phyloP scores from a whole-genome alignment of 1,140 invertebrate species.

The Drosophila jambulina region DNA sequence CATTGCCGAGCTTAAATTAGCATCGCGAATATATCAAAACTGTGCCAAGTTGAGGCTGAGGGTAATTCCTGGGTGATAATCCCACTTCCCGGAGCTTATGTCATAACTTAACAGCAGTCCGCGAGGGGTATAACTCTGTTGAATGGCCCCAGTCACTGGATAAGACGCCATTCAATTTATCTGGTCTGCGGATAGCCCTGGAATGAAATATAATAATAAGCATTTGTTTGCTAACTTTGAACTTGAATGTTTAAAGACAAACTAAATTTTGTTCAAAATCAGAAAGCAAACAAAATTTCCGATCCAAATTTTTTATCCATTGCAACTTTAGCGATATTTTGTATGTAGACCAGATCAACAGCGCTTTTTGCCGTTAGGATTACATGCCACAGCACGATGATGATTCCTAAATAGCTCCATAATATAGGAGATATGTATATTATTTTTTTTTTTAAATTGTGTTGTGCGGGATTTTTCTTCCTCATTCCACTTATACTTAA shows the following conservation, averaged over 20 bases:
- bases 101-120: slow-evolving; percentile 40
- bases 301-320: background rate
- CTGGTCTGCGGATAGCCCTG: slow-evolving; percentile 8
- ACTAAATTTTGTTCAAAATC: background rate
- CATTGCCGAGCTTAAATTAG: slow-evolving; percentile 20
- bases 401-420: too few relatives aligned
- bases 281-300: background rate
- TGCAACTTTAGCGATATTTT: background rate
- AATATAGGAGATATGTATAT: too few relatives aligned
- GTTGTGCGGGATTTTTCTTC: background rate
- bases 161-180: slow-evolving; percentile 56
- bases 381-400: background rate
- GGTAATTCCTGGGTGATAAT: slow-evolving; percentile 22
- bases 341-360: too few relatives aligned
- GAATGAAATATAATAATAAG: slow-evolving; percentile 25
- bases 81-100: slow-evolving; percentile 30
- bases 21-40: slow-evolving; percentile 34
- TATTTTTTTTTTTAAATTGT: too few relatives aligned
- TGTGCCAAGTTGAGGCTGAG: slow-evolving; percentile 66
- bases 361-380: background rate
- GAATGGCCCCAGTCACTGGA: slow-evolving; percentile 8
- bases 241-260: slow-evolving; percentile 31
- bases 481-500: background rate
- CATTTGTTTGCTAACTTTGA: slow-evolving; percentile 23
- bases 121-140: slow-evolving; percentile 37